Percentiles rank a stretch among this genome's conserved stretches.
phyloP scores from a whole-genome alignment of 2,113 vertebrate genomes.

The Mesoclemmys tuberculata region DNA sequence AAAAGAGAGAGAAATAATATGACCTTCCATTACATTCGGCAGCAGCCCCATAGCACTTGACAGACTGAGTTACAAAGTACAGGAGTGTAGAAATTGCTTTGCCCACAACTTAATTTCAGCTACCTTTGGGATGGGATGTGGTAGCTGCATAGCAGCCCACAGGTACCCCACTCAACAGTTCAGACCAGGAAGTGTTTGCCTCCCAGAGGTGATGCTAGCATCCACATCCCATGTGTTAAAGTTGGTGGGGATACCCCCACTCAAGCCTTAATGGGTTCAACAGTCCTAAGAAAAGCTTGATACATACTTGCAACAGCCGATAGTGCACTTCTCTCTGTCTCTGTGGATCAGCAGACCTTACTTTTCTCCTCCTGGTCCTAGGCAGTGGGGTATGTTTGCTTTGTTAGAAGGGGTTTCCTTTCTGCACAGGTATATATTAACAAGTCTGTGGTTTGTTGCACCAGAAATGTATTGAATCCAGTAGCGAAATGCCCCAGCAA shows the following conservation, averaged over 20 bases:
- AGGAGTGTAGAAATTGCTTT: not conserved
- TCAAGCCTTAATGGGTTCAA: not conserved
- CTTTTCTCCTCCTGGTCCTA: not conserved
- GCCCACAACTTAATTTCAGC: not conserved
- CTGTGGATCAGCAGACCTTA: not conserved
- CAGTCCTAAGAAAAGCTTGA: rapidly evolving
- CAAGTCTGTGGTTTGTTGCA: not conserved
- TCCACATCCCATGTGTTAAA: not conserved
- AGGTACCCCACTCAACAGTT: not conserved
- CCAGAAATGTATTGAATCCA: not conserved
- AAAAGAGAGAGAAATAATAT: not conserved
- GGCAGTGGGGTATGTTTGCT: not conserved
- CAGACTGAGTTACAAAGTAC: not conserved
- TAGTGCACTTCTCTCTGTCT: not conserved
- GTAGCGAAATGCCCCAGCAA: not conserved
- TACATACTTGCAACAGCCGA: not conserved
- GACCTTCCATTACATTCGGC: not conserved
- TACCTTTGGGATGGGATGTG: not conserved
- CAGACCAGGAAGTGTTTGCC: not conserved
- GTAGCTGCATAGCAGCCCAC: not conserved
- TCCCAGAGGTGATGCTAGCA: not conserved
- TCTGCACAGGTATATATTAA: not conserved
- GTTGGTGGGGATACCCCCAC: not conserved
- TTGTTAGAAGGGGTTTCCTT: not conserved
- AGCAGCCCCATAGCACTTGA: not conserved